Base-by-base conservation (phyloP, 2,888 invertebrate species). In the Sphaerophoria taeniata region DNA sequence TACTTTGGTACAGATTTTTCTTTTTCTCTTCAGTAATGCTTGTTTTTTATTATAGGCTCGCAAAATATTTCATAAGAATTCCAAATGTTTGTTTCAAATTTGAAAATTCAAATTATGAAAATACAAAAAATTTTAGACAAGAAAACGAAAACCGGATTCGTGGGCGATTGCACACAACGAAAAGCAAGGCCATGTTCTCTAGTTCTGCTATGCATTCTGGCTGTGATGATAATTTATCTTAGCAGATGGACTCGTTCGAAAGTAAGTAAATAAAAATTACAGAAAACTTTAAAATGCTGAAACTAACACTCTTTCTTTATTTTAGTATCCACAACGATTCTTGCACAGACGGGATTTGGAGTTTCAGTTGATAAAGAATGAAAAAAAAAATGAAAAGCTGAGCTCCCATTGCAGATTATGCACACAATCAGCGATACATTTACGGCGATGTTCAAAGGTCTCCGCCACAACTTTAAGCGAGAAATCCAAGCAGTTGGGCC, bases 341-440 rank as follows among this genome's bases (percentile, higher is more conserved):
- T n/a, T n/a, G n/a, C n/a, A n/a, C n/a, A n/a, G n/a, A n/a, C n/a
- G n/a, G n/a, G n/a, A n/a, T n/a, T n/a, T n/a, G n/a, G 90, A 98
- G 98, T 0, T 98, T 99, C 85, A 93, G n/a, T 99, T 34, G 99
- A 99, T 92, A 99, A 99, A 93, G 99, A n/a, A n/a, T n/a, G n/a
- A n/a, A n/a, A n/a, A n/a, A n/a, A n/a, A n/a, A n/a, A n/a, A n/a
- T n/a, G n/a, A n/a, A n/a, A n/a, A n/a, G n/a, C n/a, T n/a, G n/a
- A n/a, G n/a, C n/a, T n/a, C n/a, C n/a, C n/a, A n/a, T n/a, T n/a
- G n/a, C n/a, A n/a, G n/a, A n/a, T 97, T 6, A 92, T 97, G 88
- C 93, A 95, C 86, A 95, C 96, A 12, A 99, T 99, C 89, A 99
- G 97, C 0, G 94, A 96, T 87, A 94, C 98, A 87, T 97, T 99